phyloP scores from a whole-genome alignment of 1,140 invertebrate genomes.

The Chironomus striatipennis region DNA sequence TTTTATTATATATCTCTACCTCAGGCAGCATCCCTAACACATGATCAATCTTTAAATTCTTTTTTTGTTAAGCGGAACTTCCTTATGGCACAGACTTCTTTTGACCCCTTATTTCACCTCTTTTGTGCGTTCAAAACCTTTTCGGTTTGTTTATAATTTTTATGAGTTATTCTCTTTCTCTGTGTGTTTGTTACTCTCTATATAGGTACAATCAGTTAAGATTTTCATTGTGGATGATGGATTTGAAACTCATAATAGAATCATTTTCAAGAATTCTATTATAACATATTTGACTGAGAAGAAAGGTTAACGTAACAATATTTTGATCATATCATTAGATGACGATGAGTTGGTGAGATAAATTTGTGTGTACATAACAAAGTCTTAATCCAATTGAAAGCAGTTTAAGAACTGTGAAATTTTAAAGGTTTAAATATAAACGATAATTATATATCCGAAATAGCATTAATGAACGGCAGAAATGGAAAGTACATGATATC shows the following conservation, averaged over 20 bases:
- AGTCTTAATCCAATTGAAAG: too few relatives aligned
- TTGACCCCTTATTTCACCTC: slow-evolving; percentile 19
- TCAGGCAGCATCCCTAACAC: slow-evolving; percentile 17
- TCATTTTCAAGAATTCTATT: neutral
- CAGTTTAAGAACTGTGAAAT: neutral
- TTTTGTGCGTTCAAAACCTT: slow-evolving; percentile 3
- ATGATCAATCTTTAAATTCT: neutral
- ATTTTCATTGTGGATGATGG: neutral
- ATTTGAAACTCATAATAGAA: neutral
- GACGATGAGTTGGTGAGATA: too few relatives aligned
- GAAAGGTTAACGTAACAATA: too few relatives aligned
- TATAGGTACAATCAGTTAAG: neutral
- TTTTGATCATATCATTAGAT: too few relatives aligned
- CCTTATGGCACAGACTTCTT: neutral
- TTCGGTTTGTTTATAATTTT: neutral
- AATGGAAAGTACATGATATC: slow-evolving; percentile 1
- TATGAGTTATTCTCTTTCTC: neutral
- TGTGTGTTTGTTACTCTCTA: neutral
- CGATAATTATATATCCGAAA: neutral
- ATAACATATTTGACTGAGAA: too few relatives aligned
- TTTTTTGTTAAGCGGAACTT: neutral
- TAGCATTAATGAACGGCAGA: neutral
- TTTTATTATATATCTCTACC: neutral
- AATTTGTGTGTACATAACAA: too few relatives aligned
- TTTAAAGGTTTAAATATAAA: too few relatives aligned